A percentile compares a stretch with the other conserved stretches of the same genome.
These are phyloP conservation scores for Luehdorfia chinensis DNA, from an alignment of 1,140 invertebrate genomes.

Conservation along the genomic window DNA sequence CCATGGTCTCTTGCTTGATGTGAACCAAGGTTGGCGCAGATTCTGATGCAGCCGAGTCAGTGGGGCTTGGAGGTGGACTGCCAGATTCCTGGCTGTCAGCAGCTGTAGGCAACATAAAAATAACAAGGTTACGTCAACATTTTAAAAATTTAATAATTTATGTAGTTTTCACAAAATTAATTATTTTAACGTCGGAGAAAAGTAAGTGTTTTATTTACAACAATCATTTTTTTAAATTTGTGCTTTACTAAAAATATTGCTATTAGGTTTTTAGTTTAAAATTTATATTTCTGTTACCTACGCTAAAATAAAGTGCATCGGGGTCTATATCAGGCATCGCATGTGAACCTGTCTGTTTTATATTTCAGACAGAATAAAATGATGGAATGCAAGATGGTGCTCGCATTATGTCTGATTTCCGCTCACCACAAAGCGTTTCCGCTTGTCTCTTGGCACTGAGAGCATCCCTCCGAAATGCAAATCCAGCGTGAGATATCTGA, in stretches of 20 bases:
- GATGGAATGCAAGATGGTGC: constrained; percentile 66
- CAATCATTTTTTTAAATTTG: too few relatives aligned
- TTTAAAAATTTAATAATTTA: too few relatives aligned
- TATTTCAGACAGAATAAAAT: constrained; percentile 53
- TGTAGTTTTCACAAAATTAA: too few relatives aligned
- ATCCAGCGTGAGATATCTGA: constrained; percentile 33
- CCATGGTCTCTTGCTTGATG: constrained; percentile 69
- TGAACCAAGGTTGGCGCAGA: constrained; percentile 67
- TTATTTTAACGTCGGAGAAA: too few relatives aligned
- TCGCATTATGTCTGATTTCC: constrained; percentile 69
- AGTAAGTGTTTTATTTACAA: too few relatives aligned
- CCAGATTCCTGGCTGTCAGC: constrained; percentile 69
- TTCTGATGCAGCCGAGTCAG: constrained; percentile 60
- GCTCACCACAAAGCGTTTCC: constrained; percentile 66
- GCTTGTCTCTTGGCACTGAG: constrained; percentile 66
- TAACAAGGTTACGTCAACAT: constrained; percentile 10
- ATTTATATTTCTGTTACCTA: too few relatives aligned
- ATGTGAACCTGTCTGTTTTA: constrained; percentile 36
- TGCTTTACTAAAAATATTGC: too few relatives aligned
- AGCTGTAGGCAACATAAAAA: constrained; percentile 63
- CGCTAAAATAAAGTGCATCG: constrained; percentile 12
- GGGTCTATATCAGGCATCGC: neutral
- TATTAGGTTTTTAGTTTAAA: too few relatives aligned
- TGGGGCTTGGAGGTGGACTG: constrained; percentile 62
- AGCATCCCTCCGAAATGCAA: constrained; percentile 67